Evolutionary conservation across 2,888 invertebrate genomes (phyloP), one percentile per base, ranked within the genome.

Genomic region (Hermaeophaga mercurialis): DNA sequence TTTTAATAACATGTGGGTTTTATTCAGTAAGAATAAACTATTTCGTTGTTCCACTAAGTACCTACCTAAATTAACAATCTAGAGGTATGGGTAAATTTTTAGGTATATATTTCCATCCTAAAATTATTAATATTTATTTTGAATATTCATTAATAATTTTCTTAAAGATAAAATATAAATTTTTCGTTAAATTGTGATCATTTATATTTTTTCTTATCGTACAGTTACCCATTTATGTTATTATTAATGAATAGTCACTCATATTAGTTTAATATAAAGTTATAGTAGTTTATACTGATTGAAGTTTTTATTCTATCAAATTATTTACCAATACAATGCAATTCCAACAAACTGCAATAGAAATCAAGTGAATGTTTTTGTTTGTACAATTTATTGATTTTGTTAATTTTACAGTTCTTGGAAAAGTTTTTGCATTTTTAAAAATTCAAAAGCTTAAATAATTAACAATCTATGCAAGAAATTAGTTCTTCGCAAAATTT

Each of bases 21-120:
- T 38, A 31, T 47, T 55, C 44, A 24, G 15, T 54, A 52, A 44
- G 47, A 33, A 46, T 39, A 38, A 56, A 36, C 14, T 28, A 24
- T 58, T 56, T 58, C 9, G 18, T 43, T 43, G 22, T 43, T 44
- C 11, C 5, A 36, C 36, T 54, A 54, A 18, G 24, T 46, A 47
- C 47, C 6, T 33, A 33, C 24, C 53, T 33, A 22, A 47, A 39
- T 41, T 57, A 48, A 54, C 45, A 19, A 31, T 41, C 22, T 60
- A 52, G 36, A 54, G 58, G 43, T 54, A 46, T 58, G 19, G 50
- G 56, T 59, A 28, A 59, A 57, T 55, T 41, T n/a, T 62, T 57
- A 34, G 38, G 53, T 58, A 54, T 41, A 9, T 11, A 2, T 55
- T 56, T 41, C 18, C 38, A 48, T 46, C 36, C 24, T 12, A 38